Conservation (phyloP, 2,888 invertebrate genomes). For the Operophtera brumata region DNA sequence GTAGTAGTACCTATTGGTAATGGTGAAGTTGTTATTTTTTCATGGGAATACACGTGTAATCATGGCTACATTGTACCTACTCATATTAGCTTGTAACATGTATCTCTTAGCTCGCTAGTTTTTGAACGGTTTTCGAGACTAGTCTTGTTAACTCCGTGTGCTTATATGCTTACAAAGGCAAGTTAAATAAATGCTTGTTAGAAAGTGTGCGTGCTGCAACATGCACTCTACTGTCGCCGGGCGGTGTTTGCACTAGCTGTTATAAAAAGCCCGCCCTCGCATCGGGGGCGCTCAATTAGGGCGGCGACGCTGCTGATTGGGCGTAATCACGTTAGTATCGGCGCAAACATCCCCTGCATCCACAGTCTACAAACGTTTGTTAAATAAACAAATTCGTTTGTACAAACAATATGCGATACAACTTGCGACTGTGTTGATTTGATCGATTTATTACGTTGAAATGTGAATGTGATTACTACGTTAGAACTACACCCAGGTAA, state of each 20-base stretch:
- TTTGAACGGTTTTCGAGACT: neutral
- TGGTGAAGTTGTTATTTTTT: too few species aligned
- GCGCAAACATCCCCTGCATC: conserved; percentile 70
- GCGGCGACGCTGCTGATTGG: conserved; percentile 77
- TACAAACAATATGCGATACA: conserved; percentile 38
- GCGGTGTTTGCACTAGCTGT: conserved; percentile 71
- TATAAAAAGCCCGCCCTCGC: conserved; percentile 75
- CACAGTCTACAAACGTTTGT: conserved; percentile 37
- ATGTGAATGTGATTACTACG: neutral
- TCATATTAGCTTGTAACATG: too few species aligned
- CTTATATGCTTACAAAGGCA: too few species aligned
- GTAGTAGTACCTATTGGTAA: too few species aligned
- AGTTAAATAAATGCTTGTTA: too few species aligned
- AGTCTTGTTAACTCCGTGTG: neutral
- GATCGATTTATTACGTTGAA: conserved; percentile 9
- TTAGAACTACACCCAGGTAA: too few species aligned
- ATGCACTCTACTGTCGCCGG: conserved; percentile 23
- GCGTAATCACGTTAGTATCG: conserved; percentile 78
- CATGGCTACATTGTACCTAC: too few species aligned
- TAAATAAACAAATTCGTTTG: conserved; percentile 37
- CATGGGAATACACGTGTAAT: too few species aligned
- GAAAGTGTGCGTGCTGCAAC: neutral
- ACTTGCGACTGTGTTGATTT: conserved; percentile 47
- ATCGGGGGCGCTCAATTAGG: conserved; percentile 75
- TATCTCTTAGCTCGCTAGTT: too few species aligned